Conservation (phyloP, 2,888 invertebrate genomes). For the Drepanosiphum platanoidis region DNA sequence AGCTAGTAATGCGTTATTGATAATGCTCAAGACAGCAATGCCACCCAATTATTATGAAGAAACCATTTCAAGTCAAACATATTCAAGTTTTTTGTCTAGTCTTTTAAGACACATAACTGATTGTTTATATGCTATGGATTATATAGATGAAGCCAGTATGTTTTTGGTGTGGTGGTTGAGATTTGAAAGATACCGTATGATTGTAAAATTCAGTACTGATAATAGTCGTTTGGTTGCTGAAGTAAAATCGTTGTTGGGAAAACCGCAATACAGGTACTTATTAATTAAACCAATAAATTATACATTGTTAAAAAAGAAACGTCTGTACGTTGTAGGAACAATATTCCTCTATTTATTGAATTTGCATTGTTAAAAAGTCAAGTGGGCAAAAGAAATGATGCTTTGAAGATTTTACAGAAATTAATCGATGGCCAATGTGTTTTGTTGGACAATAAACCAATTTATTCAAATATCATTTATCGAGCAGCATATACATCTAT, state of each 20-base stretch:
- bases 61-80: slow-evolving; percentile 43
- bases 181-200: slow-evolving; percentile 71
- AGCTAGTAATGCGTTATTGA: slow-evolving; percentile 46
- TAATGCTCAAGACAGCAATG: slow-evolving; percentile 53
- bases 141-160: slow-evolving; percentile 52
- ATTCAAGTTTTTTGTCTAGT: slow-evolving; percentile 43
- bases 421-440: slow-evolving; percentile 58
- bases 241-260: slow-evolving; percentile 44
- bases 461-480: slow-evolving; percentile 64
- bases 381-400: slow-evolving; percentile 68
- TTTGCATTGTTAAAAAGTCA: slow-evolving; percentile 74
- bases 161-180: slow-evolving; percentile 74
- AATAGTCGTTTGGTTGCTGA: slow-evolving; percentile 51
- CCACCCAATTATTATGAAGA: slow-evolving; percentile 54
- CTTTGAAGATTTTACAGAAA: slow-evolving; percentile 67
- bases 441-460: slow-evolving; percentile 56
- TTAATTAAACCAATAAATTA: too few relatives aligned
- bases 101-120: slow-evolving; percentile 59
- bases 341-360: slow-evolving; percentile 73
- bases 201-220: slow-evolving; percentile 38
- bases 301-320: neutral
- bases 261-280: slow-evolving; percentile 56
- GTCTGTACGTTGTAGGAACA: slow-evolving; percentile 67
- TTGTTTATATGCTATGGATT: slow-evolving; percentile 53
- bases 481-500: slow-evolving; percentile 68